Conservation (phyloP, 1,140 invertebrate genomes). For the Samia ricini region DNA sequence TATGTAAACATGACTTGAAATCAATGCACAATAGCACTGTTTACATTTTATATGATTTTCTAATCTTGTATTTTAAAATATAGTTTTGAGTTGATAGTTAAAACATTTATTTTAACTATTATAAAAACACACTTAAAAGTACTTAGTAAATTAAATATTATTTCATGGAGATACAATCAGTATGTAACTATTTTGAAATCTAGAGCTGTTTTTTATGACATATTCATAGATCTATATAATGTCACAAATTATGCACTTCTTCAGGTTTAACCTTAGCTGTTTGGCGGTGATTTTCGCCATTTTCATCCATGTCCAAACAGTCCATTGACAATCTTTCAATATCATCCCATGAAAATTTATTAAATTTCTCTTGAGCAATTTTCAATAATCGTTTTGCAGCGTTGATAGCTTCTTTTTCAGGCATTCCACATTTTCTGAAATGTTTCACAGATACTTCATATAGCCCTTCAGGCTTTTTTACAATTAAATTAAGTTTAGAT, state of each 20-base stretch:
- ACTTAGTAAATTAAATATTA: no score
- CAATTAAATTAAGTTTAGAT: slow-evolving; percentile 60
- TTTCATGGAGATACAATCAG: no score
- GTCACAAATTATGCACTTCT: slow-evolving; percentile 43
- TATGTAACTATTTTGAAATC: no score
- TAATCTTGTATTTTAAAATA: no score
- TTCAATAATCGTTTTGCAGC: slow-evolving; percentile 40
- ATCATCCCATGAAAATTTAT: slow-evolving; percentile 67
- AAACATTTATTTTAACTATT: no score
- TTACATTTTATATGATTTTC: no score
- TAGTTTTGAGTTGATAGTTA: no score
- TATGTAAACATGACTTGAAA: no score
- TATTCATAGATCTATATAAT: no score
- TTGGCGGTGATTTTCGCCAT: slow-evolving; percentile 22
- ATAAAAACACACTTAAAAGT: no score
- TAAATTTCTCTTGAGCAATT: slow-evolving; percentile 56
- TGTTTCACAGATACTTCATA: slow-evolving; percentile 49
- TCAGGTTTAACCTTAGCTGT: slow-evolving; percentile 20
- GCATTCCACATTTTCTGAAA: slow-evolving; percentile 58
- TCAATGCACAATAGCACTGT: no score
- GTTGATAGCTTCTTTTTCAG: slow-evolving; percentile 46
- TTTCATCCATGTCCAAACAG: slow-evolving; percentile 42
- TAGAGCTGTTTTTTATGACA: no score
- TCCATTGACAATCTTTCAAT: slow-evolving; percentile 49
- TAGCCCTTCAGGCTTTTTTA: slow-evolving; percentile 61